A percentile compares a stretch with the other conserved stretches of the same genome.
Evolutionary conservation across 2,113 vertebrate genomes (phyloP).

Genomic region (Anolis carolinensis): DNA sequence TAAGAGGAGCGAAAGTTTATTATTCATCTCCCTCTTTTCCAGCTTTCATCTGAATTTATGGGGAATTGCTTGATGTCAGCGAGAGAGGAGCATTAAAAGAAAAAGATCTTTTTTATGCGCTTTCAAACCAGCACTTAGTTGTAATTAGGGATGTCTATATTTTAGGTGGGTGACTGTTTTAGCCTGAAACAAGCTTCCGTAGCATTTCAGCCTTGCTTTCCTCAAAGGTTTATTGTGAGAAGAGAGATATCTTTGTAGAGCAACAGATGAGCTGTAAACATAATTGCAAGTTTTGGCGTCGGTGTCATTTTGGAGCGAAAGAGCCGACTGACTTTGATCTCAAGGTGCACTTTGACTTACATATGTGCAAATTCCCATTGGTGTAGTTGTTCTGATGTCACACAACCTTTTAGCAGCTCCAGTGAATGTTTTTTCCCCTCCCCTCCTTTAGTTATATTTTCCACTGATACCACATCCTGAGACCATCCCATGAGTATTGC

Average conservation of each 20-base stretch:
- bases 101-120: not conserved
- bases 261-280: not conserved
- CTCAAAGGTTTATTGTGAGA: not conserved
- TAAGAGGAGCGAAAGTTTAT: not conserved
- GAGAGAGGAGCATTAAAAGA: not conserved
- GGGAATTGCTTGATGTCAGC: not conserved
- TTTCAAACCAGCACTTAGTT: not conserved
- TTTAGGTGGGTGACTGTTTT: not conserved
- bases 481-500: too few relatives aligned
- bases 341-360: not conserved
- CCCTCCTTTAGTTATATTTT: too few relatives aligned
- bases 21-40: not conserved
- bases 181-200: not conserved
- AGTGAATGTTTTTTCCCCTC: too few relatives aligned
- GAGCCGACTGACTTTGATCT: not conserved
- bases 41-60: conserved; percentile 25
- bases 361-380: not conserved
- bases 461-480: too few relatives aligned
- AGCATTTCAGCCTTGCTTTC: not conserved
- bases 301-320: not conserved
- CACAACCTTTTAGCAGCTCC: not conserved
- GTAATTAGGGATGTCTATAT: not conserved
- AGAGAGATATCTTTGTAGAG: not conserved
- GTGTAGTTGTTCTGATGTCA: not conserved
- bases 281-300: not conserved